Conservation (phyloP, 2,113 vertebrate species). For the Hippocampus zosterae region DNA sequence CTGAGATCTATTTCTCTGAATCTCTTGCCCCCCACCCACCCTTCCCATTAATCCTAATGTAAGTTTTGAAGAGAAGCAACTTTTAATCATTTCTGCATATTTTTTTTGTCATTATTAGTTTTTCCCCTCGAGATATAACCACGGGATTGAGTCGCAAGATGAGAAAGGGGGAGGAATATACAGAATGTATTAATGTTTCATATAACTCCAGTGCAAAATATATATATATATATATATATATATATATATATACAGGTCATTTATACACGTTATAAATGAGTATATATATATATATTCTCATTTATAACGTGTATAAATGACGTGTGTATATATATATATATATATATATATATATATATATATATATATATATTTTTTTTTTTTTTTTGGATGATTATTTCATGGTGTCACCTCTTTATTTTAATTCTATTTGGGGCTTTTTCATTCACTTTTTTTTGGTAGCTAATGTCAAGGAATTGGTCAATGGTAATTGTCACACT, state of each 20-base stretch:
- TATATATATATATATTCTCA: too few species aligned
- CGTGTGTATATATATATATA: too few species aligned
- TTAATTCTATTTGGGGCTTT: too few species aligned
- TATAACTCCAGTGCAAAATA: slow-evolving; percentile 18
- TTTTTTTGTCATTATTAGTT: slow-evolving; percentile 38
- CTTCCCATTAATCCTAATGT: slow-evolving; percentile 33
- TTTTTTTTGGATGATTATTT: slow-evolving; percentile 37
- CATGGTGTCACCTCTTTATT: slow-evolving; percentile 24
- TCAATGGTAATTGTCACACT: slow-evolving; percentile 21
- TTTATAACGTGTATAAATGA: too few species aligned
- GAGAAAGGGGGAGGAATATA: slow-evolving; percentile 4
- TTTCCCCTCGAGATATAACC: slow-evolving; percentile 35
- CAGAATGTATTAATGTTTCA: slow-evolving; percentile 40
- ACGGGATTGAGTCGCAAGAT: slow-evolving; percentile 24
- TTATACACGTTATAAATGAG: too few species aligned
- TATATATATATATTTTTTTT: too few species aligned
- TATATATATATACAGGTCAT: too few species aligned
- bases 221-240: too few species aligned
- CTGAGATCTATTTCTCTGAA: neutral
- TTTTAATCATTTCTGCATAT: slow-evolving; percentile 47
- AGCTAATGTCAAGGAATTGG: slow-evolving; percentile 20
- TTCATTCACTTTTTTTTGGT: neutral
- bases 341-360: too few species aligned
- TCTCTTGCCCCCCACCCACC: slow-evolving; percentile 8
- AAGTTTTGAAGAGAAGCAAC: slow-evolving; percentile 40